Evolutionary conservation across 37 sponge, comb jelly and placozoan species (phyloP).

Genomic region (Chondrosia reniformis): DNA sequence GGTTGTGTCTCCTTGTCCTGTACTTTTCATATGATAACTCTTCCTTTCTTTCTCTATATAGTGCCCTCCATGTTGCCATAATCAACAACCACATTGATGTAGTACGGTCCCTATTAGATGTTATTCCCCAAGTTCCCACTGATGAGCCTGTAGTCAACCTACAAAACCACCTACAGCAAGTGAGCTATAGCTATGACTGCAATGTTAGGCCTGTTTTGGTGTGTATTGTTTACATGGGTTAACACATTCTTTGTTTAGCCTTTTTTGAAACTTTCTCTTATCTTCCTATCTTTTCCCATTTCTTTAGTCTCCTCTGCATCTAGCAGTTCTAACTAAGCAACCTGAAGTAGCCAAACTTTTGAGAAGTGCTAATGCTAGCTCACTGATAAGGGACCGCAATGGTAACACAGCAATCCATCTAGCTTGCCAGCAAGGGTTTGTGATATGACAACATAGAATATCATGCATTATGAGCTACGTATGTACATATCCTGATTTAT

Average conservation of each 20-base stretch:
- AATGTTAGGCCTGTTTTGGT: too few species aligned
- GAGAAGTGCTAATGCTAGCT: slow-evolving; percentile 67
- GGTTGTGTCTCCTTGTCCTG: too few species aligned
- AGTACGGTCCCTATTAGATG: slow-evolving; percentile 65
- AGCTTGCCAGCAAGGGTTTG: slow-evolving; percentile 71
- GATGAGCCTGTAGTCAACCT: slow-evolving; percentile 76
- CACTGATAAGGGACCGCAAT: slow-evolving; percentile 68
- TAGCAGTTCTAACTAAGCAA: slow-evolving; percentile 81
- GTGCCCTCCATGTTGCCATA: slow-evolving; percentile 85
- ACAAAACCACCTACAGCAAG: slow-evolving; percentile 79
- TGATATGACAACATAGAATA: too few species aligned
- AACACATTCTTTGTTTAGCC: too few species aligned
- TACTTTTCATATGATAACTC: too few species aligned
- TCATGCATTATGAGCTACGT: too few species aligned
- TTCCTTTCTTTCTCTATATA: background rate
- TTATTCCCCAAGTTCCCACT: slow-evolving; percentile 74
- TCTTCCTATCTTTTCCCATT: too few species aligned
- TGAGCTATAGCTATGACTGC: background rate
- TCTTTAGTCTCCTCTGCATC: slow-evolving; percentile 77
- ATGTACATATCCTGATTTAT: slow-evolving; percentile 53
- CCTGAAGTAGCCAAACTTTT: slow-evolving; percentile 70
- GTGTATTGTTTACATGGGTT: too few species aligned
- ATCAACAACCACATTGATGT: slow-evolving; percentile 81
- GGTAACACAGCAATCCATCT: slow-evolving; percentile 88
- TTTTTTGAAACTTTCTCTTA: too few species aligned